These are phyloP conservation scores for Epinotia ramella DNA, from an alignment of 2,888 invertebrate species.

Conservation along the genomic window DNA sequence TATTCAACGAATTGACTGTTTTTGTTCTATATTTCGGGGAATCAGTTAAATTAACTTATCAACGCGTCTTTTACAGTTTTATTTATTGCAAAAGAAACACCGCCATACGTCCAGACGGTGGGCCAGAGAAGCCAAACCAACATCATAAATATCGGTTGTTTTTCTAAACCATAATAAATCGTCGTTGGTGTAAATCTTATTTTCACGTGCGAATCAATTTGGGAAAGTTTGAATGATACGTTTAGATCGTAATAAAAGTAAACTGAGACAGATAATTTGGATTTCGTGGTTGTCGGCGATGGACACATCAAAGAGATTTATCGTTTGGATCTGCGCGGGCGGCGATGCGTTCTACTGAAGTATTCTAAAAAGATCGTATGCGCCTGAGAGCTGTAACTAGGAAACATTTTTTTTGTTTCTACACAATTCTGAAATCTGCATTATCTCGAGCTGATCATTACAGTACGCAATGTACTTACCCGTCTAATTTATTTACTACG, in stretches of 20 bases:
- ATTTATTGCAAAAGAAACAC: slow-evolving; percentile 37
- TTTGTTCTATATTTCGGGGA: slow-evolving; percentile 1
- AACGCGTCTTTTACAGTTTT: slow-evolving; percentile 19
- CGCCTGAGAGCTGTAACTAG: not conserved
- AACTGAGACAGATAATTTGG: slow-evolving; percentile 38
- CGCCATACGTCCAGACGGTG: slow-evolving; percentile 31
- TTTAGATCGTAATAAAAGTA: slow-evolving; percentile 44
- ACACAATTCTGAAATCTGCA: slow-evolving; percentile 8
- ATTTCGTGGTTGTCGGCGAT: slow-evolving; percentile 43
- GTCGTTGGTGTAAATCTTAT: slow-evolving; percentile 34
- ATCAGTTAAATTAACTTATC: slow-evolving; percentile 30
- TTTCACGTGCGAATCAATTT: slow-evolving; percentile 41
- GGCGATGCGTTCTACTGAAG: not conserved
- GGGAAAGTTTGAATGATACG: slow-evolving; percentile 37
- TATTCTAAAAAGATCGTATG: not conserved
- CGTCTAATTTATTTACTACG: slow-evolving; percentile 3
- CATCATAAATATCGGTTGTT: slow-evolving; percentile 34
- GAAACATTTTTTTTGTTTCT: not conserved
- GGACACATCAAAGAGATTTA: slow-evolving; percentile 54
- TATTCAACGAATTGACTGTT: slow-evolving; percentile 1
- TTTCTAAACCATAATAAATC: slow-evolving; percentile 39
- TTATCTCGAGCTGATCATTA: slow-evolving; percentile 24
- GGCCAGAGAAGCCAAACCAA: slow-evolving; percentile 21
- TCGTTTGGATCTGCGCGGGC: slow-evolving; percentile 9
- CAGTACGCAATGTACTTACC: not conserved